phyloP scores from a whole-genome alignment of 2,113 vertebrate species.

The Dermatemys mawii region DNA sequence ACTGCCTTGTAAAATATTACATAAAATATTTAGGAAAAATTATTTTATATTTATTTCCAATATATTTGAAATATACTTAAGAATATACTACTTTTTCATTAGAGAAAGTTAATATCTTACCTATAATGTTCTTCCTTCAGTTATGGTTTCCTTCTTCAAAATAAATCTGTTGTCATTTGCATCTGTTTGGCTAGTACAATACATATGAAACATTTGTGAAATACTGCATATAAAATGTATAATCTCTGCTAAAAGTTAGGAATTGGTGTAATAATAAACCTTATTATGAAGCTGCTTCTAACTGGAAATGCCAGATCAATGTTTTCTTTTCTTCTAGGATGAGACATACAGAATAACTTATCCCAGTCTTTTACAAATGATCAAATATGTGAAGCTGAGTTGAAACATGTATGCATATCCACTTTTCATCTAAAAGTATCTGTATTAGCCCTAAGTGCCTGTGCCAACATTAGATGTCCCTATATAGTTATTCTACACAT shows the following conservation, averaged over 20 bases:
- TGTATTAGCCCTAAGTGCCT: not conserved
- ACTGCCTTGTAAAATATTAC: not conserved
- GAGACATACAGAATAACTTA: not conserved
- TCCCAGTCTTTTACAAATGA: not conserved
- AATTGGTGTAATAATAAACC: not conserved
- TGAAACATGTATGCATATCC: not conserved
- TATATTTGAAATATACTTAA: not conserved
- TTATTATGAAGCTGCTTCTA: not conserved
- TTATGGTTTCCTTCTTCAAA: not conserved
- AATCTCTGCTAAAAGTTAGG: not conserved
- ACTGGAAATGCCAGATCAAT: not conserved
- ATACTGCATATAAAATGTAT: not conserved
- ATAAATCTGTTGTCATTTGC: constrained; percentile 11
- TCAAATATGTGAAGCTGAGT: not conserved
- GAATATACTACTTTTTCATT: not conserved
- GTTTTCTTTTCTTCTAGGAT: not conserved
- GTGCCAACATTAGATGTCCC: not conserved
- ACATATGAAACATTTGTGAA: not conserved
- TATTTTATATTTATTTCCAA: not conserved
- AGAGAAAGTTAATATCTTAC: not conserved
- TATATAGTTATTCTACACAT: not conserved
- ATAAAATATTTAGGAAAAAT: not conserved
- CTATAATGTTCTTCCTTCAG: not conserved
- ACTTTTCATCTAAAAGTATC: not conserved
- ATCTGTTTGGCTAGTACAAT: not conserved